Percentiles rank a stretch among this genome's conserved stretches.
phyloP scores from a whole-genome alignment of 2,888 invertebrate species.

The Caenorhabditis afra region DNA sequence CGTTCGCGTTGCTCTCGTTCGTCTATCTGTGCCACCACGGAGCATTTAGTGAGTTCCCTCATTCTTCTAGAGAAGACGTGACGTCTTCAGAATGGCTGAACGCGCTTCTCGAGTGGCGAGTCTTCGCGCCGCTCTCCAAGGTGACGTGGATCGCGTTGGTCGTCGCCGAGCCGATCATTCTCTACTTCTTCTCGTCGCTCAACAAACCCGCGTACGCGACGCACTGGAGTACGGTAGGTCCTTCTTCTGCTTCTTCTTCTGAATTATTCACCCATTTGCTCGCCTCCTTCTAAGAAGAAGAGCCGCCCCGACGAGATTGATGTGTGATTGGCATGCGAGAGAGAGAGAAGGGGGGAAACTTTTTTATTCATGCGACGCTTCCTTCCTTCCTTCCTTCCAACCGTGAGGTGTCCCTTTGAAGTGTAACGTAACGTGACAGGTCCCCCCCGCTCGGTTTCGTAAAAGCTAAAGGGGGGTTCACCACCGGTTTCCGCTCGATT shows the following conservation, averaged over 20 bases:
- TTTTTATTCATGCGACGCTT: constrained; percentile 49
- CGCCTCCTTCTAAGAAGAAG: too few species aligned
- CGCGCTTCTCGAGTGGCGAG: constrained; percentile 74
- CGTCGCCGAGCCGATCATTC: constrained; percentile 77
- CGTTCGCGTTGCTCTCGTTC: constrained; percentile 68
- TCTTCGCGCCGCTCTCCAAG: constrained; percentile 77
- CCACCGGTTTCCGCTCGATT: constrained; percentile 1
- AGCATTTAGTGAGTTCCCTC: constrained; percentile 58
- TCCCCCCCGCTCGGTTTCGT: too few species aligned
- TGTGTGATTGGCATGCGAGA: constrained; percentile 56
- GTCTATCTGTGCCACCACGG: constrained; percentile 68
- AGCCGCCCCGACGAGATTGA: constrained; percentile 32
- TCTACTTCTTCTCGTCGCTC: constrained; percentile 78
- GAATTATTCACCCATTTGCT: constrained; percentile 52
- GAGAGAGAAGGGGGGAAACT: constrained; percentile 3
- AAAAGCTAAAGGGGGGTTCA: too few species aligned
- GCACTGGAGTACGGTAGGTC: constrained; percentile 75
- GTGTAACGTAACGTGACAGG: too few species aligned
- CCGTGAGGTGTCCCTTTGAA: neutral
- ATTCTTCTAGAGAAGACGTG: neutral
- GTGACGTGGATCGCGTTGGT: constrained; percentile 71
- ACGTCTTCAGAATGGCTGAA: constrained; percentile 61
- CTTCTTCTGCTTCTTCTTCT: too few species aligned
- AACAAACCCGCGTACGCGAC: constrained; percentile 78
- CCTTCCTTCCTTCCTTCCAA: neutral